Percentiles rank a stretch among this genome's conserved stretches.
phyloP scores from a whole-genome alignment of 2,113 vertebrate genomes.

The Fulmarus glacialis region DNA sequence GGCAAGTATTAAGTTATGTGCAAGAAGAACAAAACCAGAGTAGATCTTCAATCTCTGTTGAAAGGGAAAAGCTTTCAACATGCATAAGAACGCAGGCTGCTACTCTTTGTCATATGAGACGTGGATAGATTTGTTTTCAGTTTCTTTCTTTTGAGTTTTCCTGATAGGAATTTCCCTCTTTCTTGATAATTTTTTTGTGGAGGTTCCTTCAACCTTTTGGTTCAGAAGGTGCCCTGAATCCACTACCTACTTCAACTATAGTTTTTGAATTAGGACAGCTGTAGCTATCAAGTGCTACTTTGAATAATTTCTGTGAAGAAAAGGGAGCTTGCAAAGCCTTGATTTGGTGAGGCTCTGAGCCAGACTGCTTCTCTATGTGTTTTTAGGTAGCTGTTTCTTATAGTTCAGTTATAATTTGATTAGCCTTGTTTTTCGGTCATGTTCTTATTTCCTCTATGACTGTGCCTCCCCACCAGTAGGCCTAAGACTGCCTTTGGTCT shows the following conservation, averaged over 20 bases:
- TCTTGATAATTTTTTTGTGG: background rate
- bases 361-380: background rate
- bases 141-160: background rate
- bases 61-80: background rate
- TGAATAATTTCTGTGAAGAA: background rate
- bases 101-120: background rate
- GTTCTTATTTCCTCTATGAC: background rate
- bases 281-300: background rate
- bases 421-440: background rate
- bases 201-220: background rate
- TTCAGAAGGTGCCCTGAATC: background rate
- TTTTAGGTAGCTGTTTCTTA: background rate
- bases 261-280: background rate
- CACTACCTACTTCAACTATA: background rate
- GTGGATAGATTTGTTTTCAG: background rate
- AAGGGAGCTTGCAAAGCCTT: background rate
- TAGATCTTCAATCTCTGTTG: background rate
- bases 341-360: background rate
- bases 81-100: background rate
- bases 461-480: background rate
- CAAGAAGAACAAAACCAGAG: background rate
- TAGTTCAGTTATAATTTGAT: background rate
- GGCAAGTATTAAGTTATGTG: conserved; percentile 71
- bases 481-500: background rate
- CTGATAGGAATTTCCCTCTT: background rate